These are phyloP conservation scores for Eristalis arbustorum DNA, from an alignment of 2,888 invertebrate species.

Conservation along the genomic window DNA sequence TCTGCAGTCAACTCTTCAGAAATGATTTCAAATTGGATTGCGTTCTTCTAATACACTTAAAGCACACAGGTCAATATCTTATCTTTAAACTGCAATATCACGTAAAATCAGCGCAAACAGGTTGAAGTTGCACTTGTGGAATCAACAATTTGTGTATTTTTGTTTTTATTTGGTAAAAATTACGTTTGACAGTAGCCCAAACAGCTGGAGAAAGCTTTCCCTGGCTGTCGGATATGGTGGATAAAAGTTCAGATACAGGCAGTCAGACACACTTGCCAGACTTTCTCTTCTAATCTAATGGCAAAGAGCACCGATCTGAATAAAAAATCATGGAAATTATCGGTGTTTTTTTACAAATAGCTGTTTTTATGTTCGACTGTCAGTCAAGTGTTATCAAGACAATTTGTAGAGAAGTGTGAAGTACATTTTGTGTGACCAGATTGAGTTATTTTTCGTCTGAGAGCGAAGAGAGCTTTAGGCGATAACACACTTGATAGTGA, in stretches of 20 bases:
- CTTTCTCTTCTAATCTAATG: not conserved
- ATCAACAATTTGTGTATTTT: not conserved
- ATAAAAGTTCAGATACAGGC: not conserved
- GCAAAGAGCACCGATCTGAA: not conserved
- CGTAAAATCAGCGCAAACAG: not conserved
- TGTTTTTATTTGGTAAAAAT: not conserved
- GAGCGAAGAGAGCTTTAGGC: not conserved
- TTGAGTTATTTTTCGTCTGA: not conserved
- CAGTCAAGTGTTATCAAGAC: constrained; percentile 16
- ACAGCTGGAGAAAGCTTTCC: not conserved
- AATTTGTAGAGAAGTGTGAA: constrained; percentile 49
- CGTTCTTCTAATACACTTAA: not conserved
- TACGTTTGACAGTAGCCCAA: not conserved
- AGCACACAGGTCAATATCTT: not conserved
- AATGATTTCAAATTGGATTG: not conserved
- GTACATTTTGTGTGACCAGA: not conserved
- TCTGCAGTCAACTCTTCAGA: not conserved
- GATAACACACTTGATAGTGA: not conserved
- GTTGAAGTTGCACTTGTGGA: not conserved
- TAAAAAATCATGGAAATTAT: not conserved
- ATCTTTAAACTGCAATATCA: not conserved
- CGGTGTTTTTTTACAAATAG: not conserved
- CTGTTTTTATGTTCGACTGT: not conserved
- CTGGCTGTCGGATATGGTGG: not conserved
- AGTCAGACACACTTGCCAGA: not conserved